phyloP scores from a whole-genome alignment of 2,888 invertebrate genomes.

The Stenoptilia bipunctidactyla region DNA sequence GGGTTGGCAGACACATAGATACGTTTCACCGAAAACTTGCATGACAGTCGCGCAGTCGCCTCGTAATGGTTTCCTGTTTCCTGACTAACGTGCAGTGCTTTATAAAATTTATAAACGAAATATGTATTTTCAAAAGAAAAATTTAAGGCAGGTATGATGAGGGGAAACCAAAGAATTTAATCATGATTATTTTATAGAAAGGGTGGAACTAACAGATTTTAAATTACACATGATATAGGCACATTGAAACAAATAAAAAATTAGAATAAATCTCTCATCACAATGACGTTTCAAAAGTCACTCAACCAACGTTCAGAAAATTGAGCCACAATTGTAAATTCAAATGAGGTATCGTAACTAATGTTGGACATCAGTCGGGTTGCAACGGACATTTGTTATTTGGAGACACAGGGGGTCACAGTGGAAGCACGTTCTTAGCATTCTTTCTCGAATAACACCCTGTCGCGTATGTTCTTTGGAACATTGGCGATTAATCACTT shows the following conservation, averaged over 20 bases:
- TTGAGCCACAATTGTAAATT: slow-evolving; percentile 52
- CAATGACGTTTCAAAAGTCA: slow-evolving; percentile 6
- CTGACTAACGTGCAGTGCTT: slow-evolving; percentile 17
- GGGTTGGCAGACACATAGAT: slow-evolving; percentile 22
- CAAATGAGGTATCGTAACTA: slow-evolving; percentile 55
- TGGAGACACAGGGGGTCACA: slow-evolving; percentile 42
- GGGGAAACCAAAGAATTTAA: too few species aligned
- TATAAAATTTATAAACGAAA: slow-evolving; percentile 27
- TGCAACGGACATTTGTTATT: slow-evolving; percentile 43
- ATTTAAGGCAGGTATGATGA: too few species aligned
- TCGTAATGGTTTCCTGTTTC: slow-evolving; percentile 63
- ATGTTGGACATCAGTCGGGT: slow-evolving; percentile 43
- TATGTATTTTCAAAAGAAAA: too few species aligned
- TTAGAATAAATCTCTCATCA: neutral
- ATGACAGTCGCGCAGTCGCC: slow-evolving; percentile 44
- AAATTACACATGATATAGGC: too few species aligned
- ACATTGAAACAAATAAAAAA: too few species aligned
- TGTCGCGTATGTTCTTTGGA: slow-evolving; percentile 43
- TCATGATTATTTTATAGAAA: too few species aligned
- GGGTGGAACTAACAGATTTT: too few species aligned
- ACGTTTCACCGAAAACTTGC: slow-evolving; percentile 41
- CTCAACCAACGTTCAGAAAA: slow-evolving; percentile 29
- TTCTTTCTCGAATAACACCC: slow-evolving; percentile 62
- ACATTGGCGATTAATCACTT: slow-evolving; percentile 54
- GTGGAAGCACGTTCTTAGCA: slow-evolving; percentile 59